These are phyloP conservation scores for Bombus picipes DNA, from an alignment of 1,140 invertebrate species.

Conservation along the genomic window DNA sequence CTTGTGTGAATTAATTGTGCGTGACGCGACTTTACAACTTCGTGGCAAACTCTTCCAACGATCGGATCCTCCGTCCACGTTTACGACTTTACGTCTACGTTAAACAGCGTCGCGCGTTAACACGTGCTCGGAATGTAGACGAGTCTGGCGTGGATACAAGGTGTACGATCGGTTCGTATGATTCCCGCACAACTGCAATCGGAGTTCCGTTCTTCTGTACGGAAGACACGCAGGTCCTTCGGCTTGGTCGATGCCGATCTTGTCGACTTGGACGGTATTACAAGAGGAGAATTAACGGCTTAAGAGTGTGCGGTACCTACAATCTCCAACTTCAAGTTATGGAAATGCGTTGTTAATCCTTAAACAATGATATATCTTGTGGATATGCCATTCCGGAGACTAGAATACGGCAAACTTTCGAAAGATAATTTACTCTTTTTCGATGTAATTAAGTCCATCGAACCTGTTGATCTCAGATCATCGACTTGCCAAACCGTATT, in stretches of 20 bases:
- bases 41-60: constrained; percentile 19
- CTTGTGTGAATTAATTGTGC: constrained; percentile 70
- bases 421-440: too few relatives aligned
- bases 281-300: not conserved
- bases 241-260: not conserved
- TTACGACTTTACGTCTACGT: not conserved
- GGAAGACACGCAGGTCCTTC: not conserved
- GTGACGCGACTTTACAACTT: constrained; percentile 52
- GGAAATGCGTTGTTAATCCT: not conserved
- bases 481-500: too few relatives aligned
- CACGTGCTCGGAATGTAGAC: constrained; percentile 36
- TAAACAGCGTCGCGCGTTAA: constrained; percentile 30
- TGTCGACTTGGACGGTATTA: not conserved
- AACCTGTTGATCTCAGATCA: too few relatives aligned
- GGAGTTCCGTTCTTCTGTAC: not conserved
- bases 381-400: too few relatives aligned
- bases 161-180: constrained; percentile 19
- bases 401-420: not conserved
- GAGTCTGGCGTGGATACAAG: constrained; percentile 31
- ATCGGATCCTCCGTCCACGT: not conserved
- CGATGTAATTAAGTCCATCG: too few relatives aligned
- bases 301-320: not conserved
- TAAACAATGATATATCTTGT: too few relatives aligned
- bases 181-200: constrained; percentile 20
- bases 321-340: not conserved